Percentiles rank a stretch among this genome's conserved stretches.
Conservation (phyloP, 2,888 invertebrate species). For the Tuberolachnus salignus region DNA sequence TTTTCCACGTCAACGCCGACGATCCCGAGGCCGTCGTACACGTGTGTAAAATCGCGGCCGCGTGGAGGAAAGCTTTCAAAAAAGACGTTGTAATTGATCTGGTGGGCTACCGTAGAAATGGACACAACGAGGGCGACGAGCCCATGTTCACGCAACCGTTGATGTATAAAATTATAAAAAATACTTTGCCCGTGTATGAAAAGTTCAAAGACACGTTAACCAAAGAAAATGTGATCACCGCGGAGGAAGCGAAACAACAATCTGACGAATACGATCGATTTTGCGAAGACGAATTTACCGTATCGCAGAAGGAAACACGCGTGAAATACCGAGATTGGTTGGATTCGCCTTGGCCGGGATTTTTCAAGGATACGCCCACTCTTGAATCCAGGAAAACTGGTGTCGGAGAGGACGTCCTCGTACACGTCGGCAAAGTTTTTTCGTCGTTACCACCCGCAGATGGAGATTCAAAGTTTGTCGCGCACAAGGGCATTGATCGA, state of each 20-base stretch:
- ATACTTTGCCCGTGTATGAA: too few species aligned
- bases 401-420: constrained; percentile 80
- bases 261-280: constrained; percentile 90
- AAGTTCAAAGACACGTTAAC: too few species aligned
- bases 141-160: too few species aligned
- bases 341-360: constrained; percentile 94
- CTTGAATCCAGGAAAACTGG: constrained; percentile 82
- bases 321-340: constrained; percentile 95
- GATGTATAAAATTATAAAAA: too few species aligned
- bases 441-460: constrained; percentile 85
- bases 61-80: neutral
- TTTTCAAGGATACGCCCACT: constrained; percentile 86
- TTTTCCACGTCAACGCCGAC: neutral
- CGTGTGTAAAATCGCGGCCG: neutral
- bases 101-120: constrained; percentile 61
- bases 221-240: constrained; percentile 74
- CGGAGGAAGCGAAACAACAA: constrained; percentile 77
- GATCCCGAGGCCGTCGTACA: neutral
- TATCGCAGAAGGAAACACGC: constrained; percentile 83
- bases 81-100: neutral
- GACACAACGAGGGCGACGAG: neutral
- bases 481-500: constrained; percentile 82
- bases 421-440: constrained; percentile 85
- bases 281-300: constrained; percentile 84
- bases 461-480: constrained; percentile 74